Conservation (phyloP, 2,113 vertebrate genomes). For the Oxyura jamaicensis region DNA sequence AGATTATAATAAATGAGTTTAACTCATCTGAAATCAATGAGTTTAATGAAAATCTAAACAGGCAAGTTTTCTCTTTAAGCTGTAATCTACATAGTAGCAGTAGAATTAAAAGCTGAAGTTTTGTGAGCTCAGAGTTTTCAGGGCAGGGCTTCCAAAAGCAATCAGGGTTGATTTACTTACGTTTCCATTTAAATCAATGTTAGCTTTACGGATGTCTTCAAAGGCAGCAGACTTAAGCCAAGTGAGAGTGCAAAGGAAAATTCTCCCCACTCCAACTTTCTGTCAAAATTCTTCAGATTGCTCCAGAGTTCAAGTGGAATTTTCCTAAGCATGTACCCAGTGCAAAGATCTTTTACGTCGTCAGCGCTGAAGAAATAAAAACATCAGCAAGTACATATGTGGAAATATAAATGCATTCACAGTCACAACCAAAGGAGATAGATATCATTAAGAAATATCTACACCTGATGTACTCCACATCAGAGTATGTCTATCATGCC, state of each 20-base stretch:
- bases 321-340: constrained; percentile 51
- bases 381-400: constrained; percentile 64
- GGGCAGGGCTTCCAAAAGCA: constrained; percentile 1
- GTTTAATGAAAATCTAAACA: background rate
- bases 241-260: constrained; percentile 45
- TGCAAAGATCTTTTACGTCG: constrained; percentile 54
- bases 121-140: background rate
- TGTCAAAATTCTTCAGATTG: constrained; percentile 60
- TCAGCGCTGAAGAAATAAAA: constrained; percentile 44
- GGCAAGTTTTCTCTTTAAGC: background rate
- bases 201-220: constrained; percentile 39
- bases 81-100: background rate
- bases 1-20: background rate
- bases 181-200: constrained; percentile 42
- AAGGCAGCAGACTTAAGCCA: constrained; percentile 18
- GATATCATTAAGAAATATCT: background rate
- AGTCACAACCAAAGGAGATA: background rate
- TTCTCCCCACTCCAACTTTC: constrained; percentile 45
- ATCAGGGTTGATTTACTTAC: background rate
- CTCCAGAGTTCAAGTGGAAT: constrained; percentile 66
- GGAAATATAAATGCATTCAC: constrained; percentile 37
- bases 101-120: constrained; percentile 11
- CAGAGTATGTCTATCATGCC: background rate
- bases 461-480: background rate
- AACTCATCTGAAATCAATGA: background rate